Evolutionary conservation across 1,140 invertebrate genomes (phyloP).

Genomic region (Drosophila burlai): DNA sequence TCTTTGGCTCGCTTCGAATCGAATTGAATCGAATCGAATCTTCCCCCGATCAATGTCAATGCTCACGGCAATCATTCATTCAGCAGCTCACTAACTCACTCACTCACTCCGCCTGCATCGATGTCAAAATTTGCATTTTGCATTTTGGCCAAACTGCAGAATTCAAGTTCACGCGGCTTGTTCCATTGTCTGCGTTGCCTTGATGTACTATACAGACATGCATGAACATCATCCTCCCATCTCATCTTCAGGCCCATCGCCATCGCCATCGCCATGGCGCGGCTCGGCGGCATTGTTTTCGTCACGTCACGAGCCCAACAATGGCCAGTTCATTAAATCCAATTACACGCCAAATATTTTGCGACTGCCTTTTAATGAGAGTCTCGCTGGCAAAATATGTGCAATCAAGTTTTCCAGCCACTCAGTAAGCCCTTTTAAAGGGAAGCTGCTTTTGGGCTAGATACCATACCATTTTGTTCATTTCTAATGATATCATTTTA

Average conservation of each 20-base stretch:
- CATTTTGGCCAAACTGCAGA: conserved; percentile 30
- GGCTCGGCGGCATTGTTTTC: conserved; percentile 20
- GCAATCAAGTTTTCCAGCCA: neutral
- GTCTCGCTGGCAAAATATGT: neutral
- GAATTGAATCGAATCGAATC: conserved; percentile 18
- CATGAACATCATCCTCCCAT: conserved; percentile 5
- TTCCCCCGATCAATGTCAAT: conserved; percentile 42
- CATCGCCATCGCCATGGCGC: neutral
- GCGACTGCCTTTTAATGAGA: conserved; percentile 37
- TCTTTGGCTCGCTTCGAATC: conserved; percentile 7
- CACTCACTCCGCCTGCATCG: conserved; percentile 17
- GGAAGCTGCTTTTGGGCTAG: no score
- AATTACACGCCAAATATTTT: conserved; percentile 50
- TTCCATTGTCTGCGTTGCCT: conserved; percentile 40
- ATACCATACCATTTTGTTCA: neutral
- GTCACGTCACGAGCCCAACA: conserved; percentile 33
- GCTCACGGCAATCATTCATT: conserved; percentile 25
- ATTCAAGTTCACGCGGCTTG: conserved; percentile 37
- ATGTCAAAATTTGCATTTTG: conserved; percentile 48
- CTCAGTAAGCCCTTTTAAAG: neutral
- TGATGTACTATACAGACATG: conserved; percentile 5
- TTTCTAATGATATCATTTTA: neutral
- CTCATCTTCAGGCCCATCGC: neutral
- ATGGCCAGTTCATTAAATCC: conserved; percentile 53
- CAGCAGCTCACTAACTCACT: conserved; percentile 1